Base-by-base conservation (phyloP, 2,797 vertebrate species). In the Choloepus didactylus region DNA sequence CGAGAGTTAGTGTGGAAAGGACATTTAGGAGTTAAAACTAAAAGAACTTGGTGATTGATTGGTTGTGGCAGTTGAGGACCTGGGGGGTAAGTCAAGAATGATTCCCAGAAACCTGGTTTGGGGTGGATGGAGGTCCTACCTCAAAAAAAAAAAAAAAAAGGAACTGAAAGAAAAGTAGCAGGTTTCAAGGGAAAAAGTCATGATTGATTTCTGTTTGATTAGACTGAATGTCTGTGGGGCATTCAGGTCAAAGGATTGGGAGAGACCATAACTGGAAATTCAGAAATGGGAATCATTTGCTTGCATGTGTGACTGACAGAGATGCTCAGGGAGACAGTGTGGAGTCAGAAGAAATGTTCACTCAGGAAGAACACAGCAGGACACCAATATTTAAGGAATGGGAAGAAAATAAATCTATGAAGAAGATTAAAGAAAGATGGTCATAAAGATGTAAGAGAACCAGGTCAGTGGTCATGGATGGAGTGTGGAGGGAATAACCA, bases 31-130 rank as follows among this genome's bases (percentile, higher is more conserved):
- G 31, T 3, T 76, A 62, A 93, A 91, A 87, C 38, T 9, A 7
- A 87, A 93, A 91, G 35, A 93, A 66, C 35, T 16, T 85, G 72
- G 27, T 72, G 46, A 84, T 29, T 92, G 49, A 69, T 94, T 80
- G 41, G 29, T 70, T 87, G 38, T 73, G 12, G 44, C 76, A 91
- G 59, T 92, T 70, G 21, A 91, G 46, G n/a, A 49, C 62, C 21
- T 83, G 0, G 35, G 3, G 6, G 72, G 8, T 19, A 56, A 25
- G 46, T 75, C 60, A 77, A 91, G 6, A 83, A 70, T 60, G 51
- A 85, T 87, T 72, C 41, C 11, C 56, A 87, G 46, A 77, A 69
- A 62, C 54, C 31, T 88, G 67, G 27, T 54, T 90, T 79, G 88
- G 46, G n/a, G 49, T 73, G 2, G 31, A 56, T 86, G 27, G 21